These are phyloP conservation scores for Etheostoma spectabile DNA, from an alignment of 2,113 vertebrate species.

Conservation along the genomic window DNA sequence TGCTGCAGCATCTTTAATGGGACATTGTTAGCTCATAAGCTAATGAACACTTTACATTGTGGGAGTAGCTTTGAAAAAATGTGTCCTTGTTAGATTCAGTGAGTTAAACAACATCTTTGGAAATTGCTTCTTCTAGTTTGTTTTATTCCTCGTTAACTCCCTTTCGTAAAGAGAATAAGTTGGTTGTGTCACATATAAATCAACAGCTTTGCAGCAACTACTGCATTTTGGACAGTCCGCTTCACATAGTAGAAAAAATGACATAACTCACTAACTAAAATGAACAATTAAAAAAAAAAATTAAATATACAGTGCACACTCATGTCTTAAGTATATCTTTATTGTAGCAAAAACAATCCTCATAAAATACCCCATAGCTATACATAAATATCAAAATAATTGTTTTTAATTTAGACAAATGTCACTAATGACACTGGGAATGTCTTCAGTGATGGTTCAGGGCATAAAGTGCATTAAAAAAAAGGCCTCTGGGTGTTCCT, in stretches of 20 bases:
- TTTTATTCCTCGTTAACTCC: not conserved
- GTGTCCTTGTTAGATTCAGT: not conserved
- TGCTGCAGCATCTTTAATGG: not conserved
- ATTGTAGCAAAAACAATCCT: constrained; percentile 74
- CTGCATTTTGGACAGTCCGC: not conserved
- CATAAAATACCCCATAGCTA: constrained; percentile 61
- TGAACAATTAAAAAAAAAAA: not conserved
- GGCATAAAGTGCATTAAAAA: constrained; percentile 83
- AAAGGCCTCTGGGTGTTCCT: constrained; percentile 43
- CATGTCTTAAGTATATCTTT: constrained; percentile 56
- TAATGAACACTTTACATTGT: constrained; percentile 10
- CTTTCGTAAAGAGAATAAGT: not conserved
- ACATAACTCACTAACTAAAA: not conserved
- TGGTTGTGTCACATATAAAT: not conserved
- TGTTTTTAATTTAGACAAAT: constrained; percentile 57
- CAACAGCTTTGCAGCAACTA: not conserved
- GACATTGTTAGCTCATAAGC: not conserved
- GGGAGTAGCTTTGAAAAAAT: not conserved
- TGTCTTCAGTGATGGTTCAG: constrained; percentile 54
- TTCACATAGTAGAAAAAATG: not conserved
- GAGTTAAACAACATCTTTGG: not conserved
- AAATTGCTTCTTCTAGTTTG: not conserved
- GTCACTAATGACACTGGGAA: constrained; percentile 46
- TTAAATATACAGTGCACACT: constrained; percentile 7
- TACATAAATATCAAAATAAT: constrained; percentile 82